Evolutionary conservation across 2,797 vertebrate species (phyloP).

Genomic region (Prionace glauca): DNA sequence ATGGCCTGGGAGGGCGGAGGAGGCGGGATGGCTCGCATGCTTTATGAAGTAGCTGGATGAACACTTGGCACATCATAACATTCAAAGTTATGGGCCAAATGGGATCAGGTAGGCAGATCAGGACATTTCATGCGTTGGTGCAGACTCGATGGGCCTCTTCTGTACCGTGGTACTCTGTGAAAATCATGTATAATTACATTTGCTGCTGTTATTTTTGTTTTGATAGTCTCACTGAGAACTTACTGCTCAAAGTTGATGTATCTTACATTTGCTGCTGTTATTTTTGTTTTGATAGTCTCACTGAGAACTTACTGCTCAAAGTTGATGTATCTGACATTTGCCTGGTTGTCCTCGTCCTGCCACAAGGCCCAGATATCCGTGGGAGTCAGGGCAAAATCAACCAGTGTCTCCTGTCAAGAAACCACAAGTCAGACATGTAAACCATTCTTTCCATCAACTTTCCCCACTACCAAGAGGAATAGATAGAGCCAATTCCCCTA

Average conservation of each 20-base stretch:
- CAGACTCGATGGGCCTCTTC: too few species aligned
- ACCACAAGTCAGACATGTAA: not conserved
- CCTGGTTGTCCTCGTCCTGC: conserved; percentile 78
- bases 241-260: conserved; percentile 92
- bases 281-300: not conserved
- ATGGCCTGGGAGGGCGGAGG: too few species aligned
- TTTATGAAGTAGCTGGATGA: too few species aligned
- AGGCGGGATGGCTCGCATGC: too few species aligned
- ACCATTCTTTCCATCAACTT: not conserved
- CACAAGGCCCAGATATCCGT: conserved; percentile 86
- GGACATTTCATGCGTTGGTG: too few species aligned
- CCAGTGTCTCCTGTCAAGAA: conserved; percentile 69
- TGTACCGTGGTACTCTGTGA: too few species aligned
- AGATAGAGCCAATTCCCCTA: not conserved
- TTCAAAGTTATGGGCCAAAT: too few species aligned
- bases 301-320: conserved; percentile 77
- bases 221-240: conserved; percentile 45
- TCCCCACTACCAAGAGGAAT: not conserved
- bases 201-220: not conserved
- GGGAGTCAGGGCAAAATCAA: conserved; percentile 82
- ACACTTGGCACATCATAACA: too few species aligned
- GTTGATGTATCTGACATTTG: conserved; percentile 82
- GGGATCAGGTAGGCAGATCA: too few species aligned
- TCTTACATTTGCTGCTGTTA: not conserved
- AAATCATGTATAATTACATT: not conserved